Conservation (phyloP, 2,113 vertebrate genomes). For the Callaeas wilsoni region DNA sequence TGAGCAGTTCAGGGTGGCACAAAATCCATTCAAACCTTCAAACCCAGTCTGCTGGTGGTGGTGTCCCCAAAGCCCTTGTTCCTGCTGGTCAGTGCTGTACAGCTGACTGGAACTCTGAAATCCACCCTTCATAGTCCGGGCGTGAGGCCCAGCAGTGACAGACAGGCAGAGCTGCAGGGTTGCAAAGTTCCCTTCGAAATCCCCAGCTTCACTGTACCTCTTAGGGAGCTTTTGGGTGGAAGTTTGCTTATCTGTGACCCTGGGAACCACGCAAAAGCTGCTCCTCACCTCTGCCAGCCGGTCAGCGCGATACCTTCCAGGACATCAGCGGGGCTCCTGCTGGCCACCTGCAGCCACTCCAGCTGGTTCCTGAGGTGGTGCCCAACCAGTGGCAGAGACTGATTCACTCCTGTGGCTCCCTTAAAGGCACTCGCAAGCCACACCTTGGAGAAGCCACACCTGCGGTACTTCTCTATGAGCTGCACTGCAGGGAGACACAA, state of each 20-base stretch:
- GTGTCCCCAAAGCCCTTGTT: background rate
- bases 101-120: background rate
- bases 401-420: constrained; percentile 85
- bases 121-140: accelerated
- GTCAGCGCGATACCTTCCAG: constrained; percentile 88
- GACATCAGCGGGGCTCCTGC: constrained; percentile 29
- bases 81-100: background rate
- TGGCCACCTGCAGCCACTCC: constrained; percentile 86
- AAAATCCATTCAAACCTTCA: background rate
- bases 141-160: background rate
- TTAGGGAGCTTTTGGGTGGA: background rate
- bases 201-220: background rate
- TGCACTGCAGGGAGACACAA: constrained; percentile 66
- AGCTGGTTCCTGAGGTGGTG: constrained; percentile 89
- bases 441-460: constrained; percentile 80
- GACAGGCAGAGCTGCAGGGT: background rate
- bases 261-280: background rate
- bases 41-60: background rate
- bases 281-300: constrained; percentile 91
- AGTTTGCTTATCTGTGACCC: background rate
- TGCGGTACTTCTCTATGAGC: constrained; percentile 83
- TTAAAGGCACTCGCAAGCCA: constrained; percentile 96
- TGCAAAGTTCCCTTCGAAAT: background rate
- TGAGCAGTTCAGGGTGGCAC: background rate
- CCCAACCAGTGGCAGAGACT: constrained; percentile 77